Evolutionary conservation across 2,888 invertebrate species (phyloP).

Genomic region (Monoplex corrugatus): DNA sequence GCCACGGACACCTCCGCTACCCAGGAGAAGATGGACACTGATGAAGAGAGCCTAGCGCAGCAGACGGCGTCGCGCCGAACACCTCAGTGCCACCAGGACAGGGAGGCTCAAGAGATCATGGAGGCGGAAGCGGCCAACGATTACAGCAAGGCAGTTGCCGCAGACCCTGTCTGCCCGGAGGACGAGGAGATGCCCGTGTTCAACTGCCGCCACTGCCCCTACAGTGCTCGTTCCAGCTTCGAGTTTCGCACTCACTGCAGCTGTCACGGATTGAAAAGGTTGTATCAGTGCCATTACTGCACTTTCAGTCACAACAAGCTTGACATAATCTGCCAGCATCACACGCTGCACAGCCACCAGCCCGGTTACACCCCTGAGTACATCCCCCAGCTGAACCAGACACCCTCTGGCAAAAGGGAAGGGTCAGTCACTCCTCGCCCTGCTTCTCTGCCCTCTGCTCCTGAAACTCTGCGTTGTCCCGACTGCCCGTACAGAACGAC

Average conservation of each 20-base stretch:
- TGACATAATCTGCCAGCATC: conserved; percentile 66
- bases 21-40: conserved; percentile 32
- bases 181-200: conserved; percentile 52
- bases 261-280: conserved; percentile 67
- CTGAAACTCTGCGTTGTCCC: conserved; percentile 64
- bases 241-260: conserved; percentile 69
- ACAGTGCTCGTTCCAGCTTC: conserved; percentile 64
- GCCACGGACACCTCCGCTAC: not conserved
- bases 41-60: conserved; percentile 36
- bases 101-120: conserved; percentile 52
- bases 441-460: not conserved
- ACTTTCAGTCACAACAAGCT: conserved; percentile 74
- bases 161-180: not conserved
- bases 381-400: conserved; percentile 58
- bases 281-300: conserved; percentile 72
- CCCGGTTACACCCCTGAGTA: conserved; percentile 62
- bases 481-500: conserved; percentile 73
- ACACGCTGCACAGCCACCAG: conserved; percentile 66
- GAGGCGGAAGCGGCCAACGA: conserved; percentile 53
- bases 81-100: conserved; percentile 41
- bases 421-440: not conserved
- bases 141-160: not conserved
- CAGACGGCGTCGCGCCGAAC: not conserved
- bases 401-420: conserved; percentile 33
- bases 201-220: conserved; percentile 69